Evolutionary conservation across 2,113 vertebrate species (phyloP).

Genomic region (Gallinago paraguaiae): DNA sequence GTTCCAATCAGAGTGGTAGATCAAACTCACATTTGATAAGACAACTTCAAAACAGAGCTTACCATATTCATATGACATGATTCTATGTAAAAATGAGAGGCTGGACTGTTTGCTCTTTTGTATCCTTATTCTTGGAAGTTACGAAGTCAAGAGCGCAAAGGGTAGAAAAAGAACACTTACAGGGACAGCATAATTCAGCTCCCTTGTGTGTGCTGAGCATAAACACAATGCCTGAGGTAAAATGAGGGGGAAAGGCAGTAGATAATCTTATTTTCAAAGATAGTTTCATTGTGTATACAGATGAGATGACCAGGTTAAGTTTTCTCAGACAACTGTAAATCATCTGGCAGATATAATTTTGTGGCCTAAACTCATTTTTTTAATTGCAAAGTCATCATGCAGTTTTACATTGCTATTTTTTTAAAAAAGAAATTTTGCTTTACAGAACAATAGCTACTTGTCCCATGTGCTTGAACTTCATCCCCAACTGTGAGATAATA

Average conservation of each 20-base stretch:
- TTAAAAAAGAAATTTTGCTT: neutral
- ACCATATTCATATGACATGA: neutral
- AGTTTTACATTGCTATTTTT: neutral
- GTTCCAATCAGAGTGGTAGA: neutral
- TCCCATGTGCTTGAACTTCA: neutral
- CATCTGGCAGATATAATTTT: neutral
- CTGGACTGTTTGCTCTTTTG: neutral
- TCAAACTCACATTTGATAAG: rapidly evolving
- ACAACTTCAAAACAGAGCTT: neutral
- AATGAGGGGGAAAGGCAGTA: neutral
- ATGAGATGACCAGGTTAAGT: neutral
- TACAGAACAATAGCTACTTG: neutral
- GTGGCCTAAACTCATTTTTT: neutral
- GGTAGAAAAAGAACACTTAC: neutral
- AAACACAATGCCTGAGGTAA: neutral
- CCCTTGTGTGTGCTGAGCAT: neutral
- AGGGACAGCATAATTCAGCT: neutral
- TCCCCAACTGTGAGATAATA: neutral
- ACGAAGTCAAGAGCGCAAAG: neutral
- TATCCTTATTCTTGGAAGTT: neutral
- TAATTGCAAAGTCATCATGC: neutral
- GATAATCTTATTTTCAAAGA: neutral
- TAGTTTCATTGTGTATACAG: neutral
- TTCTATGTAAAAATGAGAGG: neutral
- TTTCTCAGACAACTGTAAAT: neutral